These are phyloP conservation scores for Drosophila yooni DNA, from an alignment of 2,888 invertebrate species.

Conservation along the genomic window DNA sequence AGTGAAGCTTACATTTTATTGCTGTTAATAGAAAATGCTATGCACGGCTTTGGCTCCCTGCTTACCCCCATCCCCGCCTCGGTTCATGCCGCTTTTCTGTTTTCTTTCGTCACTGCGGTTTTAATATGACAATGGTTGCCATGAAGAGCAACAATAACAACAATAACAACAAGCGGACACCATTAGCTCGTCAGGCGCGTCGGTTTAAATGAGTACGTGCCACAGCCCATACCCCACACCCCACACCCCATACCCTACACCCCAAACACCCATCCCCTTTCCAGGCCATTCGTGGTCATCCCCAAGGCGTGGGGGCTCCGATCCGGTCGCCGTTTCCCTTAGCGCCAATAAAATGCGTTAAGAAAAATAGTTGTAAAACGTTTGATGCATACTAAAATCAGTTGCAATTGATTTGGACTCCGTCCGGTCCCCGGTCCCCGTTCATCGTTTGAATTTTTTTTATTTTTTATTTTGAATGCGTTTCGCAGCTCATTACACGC, in stretches of 20 bases:
- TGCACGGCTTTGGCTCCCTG: slow-evolving; percentile 61
- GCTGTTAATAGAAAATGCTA: slow-evolving; percentile 76
- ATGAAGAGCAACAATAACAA: slow-evolving; percentile 33
- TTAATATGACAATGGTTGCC: slow-evolving; percentile 69
- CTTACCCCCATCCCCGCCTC: background rate
- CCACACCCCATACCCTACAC: no score
- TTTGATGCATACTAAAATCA: slow-evolving; percentile 80
- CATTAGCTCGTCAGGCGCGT: slow-evolving; percentile 75
- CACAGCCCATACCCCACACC: slow-evolving; percentile 19
- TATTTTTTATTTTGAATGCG: slow-evolving; percentile 44
- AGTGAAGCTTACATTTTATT: slow-evolving; percentile 59
- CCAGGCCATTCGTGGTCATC: slow-evolving; percentile 43
- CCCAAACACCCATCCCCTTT: background rate
- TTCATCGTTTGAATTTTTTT: slow-evolving; percentile 32
- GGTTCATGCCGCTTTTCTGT: slow-evolving; percentile 7
- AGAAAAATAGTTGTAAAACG: slow-evolving; percentile 83
- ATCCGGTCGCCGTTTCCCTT: slow-evolving; percentile 57
- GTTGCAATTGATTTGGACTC: slow-evolving; percentile 75
- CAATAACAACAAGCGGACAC: slow-evolving; percentile 46
- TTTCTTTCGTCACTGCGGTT: slow-evolving; percentile 72
- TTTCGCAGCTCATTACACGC: slow-evolving; percentile 75
- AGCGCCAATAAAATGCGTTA: slow-evolving; percentile 77
- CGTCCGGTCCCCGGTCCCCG: background rate
- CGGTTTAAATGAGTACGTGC: slow-evolving; percentile 76
- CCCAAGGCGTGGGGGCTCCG: slow-evolving; percentile 14